Evolutionary conservation across 2,888 invertebrate species (phyloP), one percentile per base, ranked within the genome.

Genomic region (Ariolimax columbianus): DNA sequence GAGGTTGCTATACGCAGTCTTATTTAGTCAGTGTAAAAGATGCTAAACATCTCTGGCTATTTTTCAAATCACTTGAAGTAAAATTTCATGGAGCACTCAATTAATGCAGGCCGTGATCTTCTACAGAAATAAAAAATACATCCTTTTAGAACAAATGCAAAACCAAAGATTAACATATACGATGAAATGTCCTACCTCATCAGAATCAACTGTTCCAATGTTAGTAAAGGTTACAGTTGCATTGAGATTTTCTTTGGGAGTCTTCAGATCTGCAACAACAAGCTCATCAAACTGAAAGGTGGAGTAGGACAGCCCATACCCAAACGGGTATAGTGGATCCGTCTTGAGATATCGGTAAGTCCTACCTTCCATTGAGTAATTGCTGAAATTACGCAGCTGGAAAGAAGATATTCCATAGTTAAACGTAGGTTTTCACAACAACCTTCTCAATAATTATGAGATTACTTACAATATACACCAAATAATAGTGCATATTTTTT

Each of bases 291-390:
- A 88, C 47, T 1, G n/a, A 81, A 91, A 92, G 30, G 70, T 88
- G 4, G 89, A 87, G 83, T 91, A 92, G 33, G 91, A 91, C 40
- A 91, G 85, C 0, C 91, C 91, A 85, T 90, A 91, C 63, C 91
- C 91, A 86, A 91, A 92, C 9, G 91, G 91, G 86, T 91, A 92
- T 36, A 90, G 87, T n/a, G 91, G 91, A 14, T 86, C 86, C 30
- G 89, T 89, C n/a, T 86, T 86, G 72, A 92, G 90, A 82, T 93
- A 93, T 30, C 93, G 89, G 88, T 93, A 93, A 0, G 93, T 93
- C 36, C 91, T 86, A 14, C 90, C 91, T 59, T 86, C 88, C 93
- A 93, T 93, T 14, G 89, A 87, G 83, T 91, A 91, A 78, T 90
- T 87, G 14, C 84, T 87, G 86, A 90, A 89, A 0, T 89, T 87